Conservation (phyloP, 2,113 vertebrate genomes). For the Mobula hypostoma region DNA sequence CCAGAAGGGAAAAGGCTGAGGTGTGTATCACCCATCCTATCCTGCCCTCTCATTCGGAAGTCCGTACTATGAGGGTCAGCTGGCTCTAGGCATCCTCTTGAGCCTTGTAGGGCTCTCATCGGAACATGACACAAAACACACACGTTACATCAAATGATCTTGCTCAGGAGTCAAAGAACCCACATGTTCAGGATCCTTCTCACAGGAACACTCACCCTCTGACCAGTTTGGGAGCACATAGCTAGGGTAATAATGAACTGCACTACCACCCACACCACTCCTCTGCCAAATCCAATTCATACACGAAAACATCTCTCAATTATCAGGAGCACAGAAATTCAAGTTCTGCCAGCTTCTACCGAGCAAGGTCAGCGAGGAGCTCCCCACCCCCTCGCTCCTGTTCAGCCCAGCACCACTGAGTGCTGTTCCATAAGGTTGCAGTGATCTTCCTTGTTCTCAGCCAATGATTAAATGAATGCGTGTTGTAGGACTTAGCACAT, state of each 20-base stretch:
- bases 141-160: too few relatives aligned
- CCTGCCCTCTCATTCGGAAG: not conserved
- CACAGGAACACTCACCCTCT: not conserved
- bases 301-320: not conserved
- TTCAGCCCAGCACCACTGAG: not conserved
- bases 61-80: not conserved
- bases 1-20: not conserved
- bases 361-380: not conserved
- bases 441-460: too few relatives aligned
- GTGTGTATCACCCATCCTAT: not conserved
- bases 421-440: not conserved
- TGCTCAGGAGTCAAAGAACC: not conserved
- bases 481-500: too few relatives aligned
- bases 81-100: not conserved
- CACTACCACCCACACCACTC: not conserved
- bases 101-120: too few relatives aligned
- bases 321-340: not conserved
- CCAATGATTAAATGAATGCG: too few relatives aligned
- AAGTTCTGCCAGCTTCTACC: not conserved
- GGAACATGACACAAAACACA: too few relatives aligned
- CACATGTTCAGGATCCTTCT: not conserved
- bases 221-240: not conserved
- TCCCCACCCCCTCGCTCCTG: too few relatives aligned
- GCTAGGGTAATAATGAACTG: not conserved
- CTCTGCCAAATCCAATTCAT: not conserved